phyloP scores from a whole-genome alignment of 2,113 vertebrate genomes.

The Theristicus caerulescens region DNA sequence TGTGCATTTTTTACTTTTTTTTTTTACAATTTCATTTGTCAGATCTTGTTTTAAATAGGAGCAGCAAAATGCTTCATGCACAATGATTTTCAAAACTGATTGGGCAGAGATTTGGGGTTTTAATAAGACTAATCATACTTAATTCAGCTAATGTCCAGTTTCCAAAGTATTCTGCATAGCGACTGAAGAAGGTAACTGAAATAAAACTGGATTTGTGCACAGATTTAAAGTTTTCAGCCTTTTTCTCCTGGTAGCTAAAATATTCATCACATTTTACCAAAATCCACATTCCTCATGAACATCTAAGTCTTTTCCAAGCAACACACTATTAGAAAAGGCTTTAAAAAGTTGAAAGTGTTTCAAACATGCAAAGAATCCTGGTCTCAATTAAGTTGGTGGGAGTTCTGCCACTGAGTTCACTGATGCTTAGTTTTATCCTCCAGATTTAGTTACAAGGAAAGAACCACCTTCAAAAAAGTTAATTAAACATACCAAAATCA shows the following conservation, averaged over 20 bases:
- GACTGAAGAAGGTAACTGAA: constrained; percentile 50
- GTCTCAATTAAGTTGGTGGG: neutral
- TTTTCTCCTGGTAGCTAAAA: neutral
- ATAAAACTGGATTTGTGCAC: constrained; percentile 74
- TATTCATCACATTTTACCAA: neutral
- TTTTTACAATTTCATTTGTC: constrained; percentile 41
- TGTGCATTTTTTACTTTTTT: constrained; percentile 62
- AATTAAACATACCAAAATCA: neutral
- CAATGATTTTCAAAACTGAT: constrained; percentile 1
- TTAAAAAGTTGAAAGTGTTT: constrained; percentile 15
- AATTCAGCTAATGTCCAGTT: neutral
- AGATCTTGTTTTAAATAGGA: neutral
- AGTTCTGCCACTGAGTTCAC: neutral
- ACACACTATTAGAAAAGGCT: neutral
- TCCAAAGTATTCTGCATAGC: constrained; percentile 19
- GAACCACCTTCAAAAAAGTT: neutral
- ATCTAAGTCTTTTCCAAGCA: neutral
- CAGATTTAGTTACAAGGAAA: neutral
- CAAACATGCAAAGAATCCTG: neutral
- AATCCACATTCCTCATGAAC: neutral
- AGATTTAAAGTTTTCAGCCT: neutral
- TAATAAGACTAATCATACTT: constrained; percentile 3
- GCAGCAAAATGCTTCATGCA: neutral
- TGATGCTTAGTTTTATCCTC: neutral
- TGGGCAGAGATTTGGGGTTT: neutral